Conservation (phyloP, 2,113 vertebrate species). For the Laticauda colubrina region DNA sequence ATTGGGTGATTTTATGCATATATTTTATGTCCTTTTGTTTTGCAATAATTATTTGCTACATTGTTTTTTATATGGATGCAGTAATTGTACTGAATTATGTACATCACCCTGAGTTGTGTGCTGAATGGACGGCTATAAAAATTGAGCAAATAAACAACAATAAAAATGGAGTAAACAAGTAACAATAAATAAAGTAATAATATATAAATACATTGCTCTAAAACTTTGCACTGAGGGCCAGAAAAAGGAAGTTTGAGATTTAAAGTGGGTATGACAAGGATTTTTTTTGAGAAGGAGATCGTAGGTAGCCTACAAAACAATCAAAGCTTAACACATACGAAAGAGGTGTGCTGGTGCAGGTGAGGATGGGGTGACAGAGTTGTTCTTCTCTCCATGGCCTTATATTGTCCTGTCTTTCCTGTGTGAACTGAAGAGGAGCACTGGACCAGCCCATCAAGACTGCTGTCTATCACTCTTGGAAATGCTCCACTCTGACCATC, state of each 20-base stretch:
- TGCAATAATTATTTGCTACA: background rate
- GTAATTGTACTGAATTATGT: background rate
- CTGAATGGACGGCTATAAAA: background rate
- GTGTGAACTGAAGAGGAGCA: background rate
- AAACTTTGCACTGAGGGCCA: background rate
- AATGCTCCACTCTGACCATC: background rate
- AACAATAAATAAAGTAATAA: background rate
- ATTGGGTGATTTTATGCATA: background rate
- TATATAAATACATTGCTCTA: background rate
- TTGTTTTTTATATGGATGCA: background rate
- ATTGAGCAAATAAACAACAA: background rate
- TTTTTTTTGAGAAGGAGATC: background rate
- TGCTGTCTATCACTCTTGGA: background rate
- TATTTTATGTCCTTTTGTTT: background rate
- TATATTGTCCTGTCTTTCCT: background rate
- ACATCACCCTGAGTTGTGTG: background rate
- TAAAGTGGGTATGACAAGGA: background rate
- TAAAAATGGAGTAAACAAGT: background rate
- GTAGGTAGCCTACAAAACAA: background rate
- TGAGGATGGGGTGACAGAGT: background rate
- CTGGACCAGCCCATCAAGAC: background rate
- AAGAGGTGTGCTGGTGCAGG: background rate
- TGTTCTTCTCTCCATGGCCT: background rate
- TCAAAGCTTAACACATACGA: background rate
- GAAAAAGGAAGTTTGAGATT: background rate